Evolutionary conservation across 2,888 invertebrate species (phyloP).

Genomic region (Lobophora halterata): DNA sequence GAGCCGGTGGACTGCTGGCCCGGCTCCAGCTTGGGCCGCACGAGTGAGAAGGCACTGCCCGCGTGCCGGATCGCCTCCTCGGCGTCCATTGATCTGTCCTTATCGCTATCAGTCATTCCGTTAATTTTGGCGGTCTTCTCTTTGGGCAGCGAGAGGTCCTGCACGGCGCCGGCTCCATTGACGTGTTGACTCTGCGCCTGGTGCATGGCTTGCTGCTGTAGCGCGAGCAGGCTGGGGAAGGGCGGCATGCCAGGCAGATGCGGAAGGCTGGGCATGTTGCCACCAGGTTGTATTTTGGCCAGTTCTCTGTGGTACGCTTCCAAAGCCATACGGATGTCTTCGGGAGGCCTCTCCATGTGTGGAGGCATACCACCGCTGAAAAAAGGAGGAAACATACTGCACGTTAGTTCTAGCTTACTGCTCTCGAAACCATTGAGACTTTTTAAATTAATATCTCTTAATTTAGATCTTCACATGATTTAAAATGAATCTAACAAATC

Average conservation of each 20-base stretch:
- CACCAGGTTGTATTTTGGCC: constrained; percentile 89
- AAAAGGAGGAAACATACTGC: constrained; percentile 91
- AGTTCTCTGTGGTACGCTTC: constrained; percentile 97
- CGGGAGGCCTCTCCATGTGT: constrained; percentile 82
- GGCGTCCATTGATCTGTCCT: constrained; percentile 81
- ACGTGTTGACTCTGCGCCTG: constrained; percentile 76
- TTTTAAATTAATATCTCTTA: constrained; percentile 5
- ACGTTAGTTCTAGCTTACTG: constrained; percentile 82
- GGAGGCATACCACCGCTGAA: constrained; percentile 87
- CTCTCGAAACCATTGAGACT: constrained; percentile 51
- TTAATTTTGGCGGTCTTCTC: constrained; percentile 84
- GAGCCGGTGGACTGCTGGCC: constrained; percentile 87
- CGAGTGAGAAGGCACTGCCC: constrained; percentile 92
- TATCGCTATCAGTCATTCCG: constrained; percentile 84
- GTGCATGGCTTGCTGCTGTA: constrained; percentile 84
- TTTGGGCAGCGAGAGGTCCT: constrained; percentile 93
- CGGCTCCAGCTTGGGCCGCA: constrained; percentile 92
- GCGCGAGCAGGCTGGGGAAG: constrained; percentile 84
- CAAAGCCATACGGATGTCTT: constrained; percentile 93
- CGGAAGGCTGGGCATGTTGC: constrained; percentile 81
- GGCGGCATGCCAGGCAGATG: constrained; percentile 79
- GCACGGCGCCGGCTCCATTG: constrained; percentile 85
- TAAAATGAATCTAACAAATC: neutral
- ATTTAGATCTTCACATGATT: neutral
- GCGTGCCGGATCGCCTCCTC: constrained; percentile 88